These are phyloP conservation scores for Ricordea florida DNA, from an alignment of 92 coral and sea anemone genomes.

Conservation along the genomic window DNA sequence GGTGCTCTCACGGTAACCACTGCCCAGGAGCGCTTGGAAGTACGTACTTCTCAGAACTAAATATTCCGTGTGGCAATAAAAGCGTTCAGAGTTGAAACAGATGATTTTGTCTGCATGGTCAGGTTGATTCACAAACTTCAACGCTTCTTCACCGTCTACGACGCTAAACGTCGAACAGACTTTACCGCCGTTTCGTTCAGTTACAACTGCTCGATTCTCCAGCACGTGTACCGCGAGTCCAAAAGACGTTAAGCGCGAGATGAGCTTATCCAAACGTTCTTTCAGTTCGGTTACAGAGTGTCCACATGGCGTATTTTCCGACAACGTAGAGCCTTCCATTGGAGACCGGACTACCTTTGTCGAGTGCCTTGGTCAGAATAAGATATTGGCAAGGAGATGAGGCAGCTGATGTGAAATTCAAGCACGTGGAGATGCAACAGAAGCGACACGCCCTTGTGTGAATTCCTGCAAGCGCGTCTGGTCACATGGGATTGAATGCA, in stretches of 20 bases:
- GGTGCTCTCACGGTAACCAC: conserved; percentile 74
- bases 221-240: conserved; percentile 89
- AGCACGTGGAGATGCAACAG: too few relatives aligned
- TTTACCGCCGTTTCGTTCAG: conserved; percentile 57
- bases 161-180: conserved; percentile 51
- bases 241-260: conserved; percentile 47
- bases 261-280: conserved; percentile 44
- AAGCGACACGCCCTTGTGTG: too few relatives aligned
- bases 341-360: too few relatives aligned
- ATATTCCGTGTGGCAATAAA: conserved; percentile 90
- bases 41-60: conserved; percentile 86
- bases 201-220: conserved; percentile 79
- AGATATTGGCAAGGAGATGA: too few relatives aligned
- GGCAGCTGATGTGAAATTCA: too few relatives aligned
- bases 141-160: conserved; percentile 89
- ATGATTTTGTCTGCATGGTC: conserved; percentile 87
- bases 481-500: too few relatives aligned
- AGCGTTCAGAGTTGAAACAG: conserved; percentile 73
- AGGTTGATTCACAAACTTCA: conserved; percentile 89
- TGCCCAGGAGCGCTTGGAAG: conserved; percentile 79
- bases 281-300: conserved; percentile 39
- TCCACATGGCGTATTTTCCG: background rate
- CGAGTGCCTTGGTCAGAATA: too few relatives aligned
- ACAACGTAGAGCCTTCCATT: too few relatives aligned
- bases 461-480: too few relatives aligned